Evolutionary conservation across 2,113 vertebrate genomes (phyloP).

Genomic region (Brevimyrus niger): DNA sequence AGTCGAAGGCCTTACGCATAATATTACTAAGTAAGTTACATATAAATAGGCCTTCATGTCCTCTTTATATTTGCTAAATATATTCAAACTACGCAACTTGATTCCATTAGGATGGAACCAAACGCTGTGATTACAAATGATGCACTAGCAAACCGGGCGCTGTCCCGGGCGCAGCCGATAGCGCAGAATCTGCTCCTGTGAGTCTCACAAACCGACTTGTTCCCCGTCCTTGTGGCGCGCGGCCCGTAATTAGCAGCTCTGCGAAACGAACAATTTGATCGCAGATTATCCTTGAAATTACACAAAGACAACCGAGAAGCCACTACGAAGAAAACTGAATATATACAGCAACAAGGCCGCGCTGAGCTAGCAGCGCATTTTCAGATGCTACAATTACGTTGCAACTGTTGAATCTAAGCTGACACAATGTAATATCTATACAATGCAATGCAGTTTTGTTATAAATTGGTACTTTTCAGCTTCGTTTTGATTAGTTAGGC

Average conservation of each 20-base stretch:
- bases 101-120: neutral
- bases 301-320: neutral
- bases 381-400: neutral
- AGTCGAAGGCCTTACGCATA: neutral
- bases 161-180: neutral
- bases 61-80: neutral
- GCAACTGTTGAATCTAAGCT: neutral
- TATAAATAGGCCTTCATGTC: neutral
- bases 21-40: neutral
- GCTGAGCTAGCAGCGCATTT: neutral
- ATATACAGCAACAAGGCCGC: neutral
- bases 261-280: slow-evolving; percentile 28
- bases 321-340: neutral
- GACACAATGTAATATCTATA: neutral
- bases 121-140: neutral
- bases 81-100: neutral
- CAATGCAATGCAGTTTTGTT: neutral
- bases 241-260: slow-evolving; percentile 24
- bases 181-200: slow-evolving; percentile 13
- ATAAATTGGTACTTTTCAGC: neutral
- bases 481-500: neutral
- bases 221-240: neutral
- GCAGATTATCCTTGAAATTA: neutral
- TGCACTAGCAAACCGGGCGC: neutral
- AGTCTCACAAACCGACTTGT: slow-evolving; percentile 51